Base-by-base conservation (phyloP, 2,888 invertebrate genomes). In the Aphrophora alni region DNA sequence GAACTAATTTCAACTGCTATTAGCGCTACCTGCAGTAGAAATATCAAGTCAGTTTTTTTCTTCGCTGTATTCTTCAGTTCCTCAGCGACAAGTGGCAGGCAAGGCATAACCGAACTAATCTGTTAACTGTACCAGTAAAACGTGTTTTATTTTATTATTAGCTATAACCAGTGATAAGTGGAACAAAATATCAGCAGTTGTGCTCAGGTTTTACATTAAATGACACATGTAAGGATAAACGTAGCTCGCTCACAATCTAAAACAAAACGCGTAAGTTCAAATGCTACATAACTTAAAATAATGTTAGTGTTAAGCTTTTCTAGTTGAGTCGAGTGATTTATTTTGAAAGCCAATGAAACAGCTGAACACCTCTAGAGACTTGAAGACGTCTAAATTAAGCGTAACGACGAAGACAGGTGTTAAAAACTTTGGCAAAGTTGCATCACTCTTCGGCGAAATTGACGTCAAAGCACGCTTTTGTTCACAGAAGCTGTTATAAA, bases 351-450 rank as follows among this genome's bases (percentile, higher is more conserved):
- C 33, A 33, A 33, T 33, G 33, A 33, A 33, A 33, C 44, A 44
- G 44, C 44, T 44, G 44, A 44, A 44, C 44, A 44, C 12, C 44
- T 44, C 44, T 4, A 14, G 1, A 44, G 44, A 44, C 44, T 44
- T 44, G 44, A 44, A 59, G 59, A 59, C 59, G 59, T 59, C 59
- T 59, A 59, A 59, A 59, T 59, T 59, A 21, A 59, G 59, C 59
- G 14, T 59, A 59, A 59, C 59, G 10, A 21, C 59, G 21, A 21
- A 21, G 21, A 59, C 59, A 59, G 59, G 59, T 59, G 59, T 14
- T 14, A 14, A 59, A 21, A 59, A 59, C 59, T 59, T 59, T 59
- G 59, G 59, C 59, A 59, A 59, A 59, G 21, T 59, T 59, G 59
- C 59, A 59, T 59, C 59, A 59, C 21, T 21, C 21, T 59, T 59